Evolutionary conservation across 2,113 vertebrate species (phyloP), one percentile per base, ranked within the genome.

Genomic region (Picathartes gymnocephalus): DNA sequence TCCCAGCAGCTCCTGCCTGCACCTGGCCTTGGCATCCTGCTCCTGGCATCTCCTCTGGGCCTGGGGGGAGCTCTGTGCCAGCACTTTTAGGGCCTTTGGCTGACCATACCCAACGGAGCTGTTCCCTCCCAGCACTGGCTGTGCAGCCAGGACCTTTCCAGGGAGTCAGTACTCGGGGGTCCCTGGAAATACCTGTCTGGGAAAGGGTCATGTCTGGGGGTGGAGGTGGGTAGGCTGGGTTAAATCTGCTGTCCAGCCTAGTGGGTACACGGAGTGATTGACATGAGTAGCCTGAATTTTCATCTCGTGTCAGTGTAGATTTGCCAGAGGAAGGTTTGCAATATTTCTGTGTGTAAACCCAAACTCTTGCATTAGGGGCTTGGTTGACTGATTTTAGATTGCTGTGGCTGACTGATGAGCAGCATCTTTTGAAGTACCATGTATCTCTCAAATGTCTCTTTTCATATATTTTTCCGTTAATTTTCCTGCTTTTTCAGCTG

Each of bases 141-240:
- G 44, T 14, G 80, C 48, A 2, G n/a, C 25, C 47, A 5, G 14
- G 28, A 17, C 0, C 3, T 27, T 24, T 33, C 42, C 68, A 39
- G 53, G 58, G 25, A 20, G 13, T 31, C 0, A 2, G n/a, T 3
- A 5, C 25, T 58, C 0, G 0, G 5, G 6, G 5, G 15, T 68
- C 48, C 53, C 58, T 61, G 50, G 22, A 35, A 56, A 69, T 81
- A 15, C 1, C 1, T 0, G 0, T 23, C 18, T 5, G 6, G 56
- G 70, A 61, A 47, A 27, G 44, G 27, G 70, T 22, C 0, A 0
- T 76, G 57, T 25, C 37, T 39, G 19, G 28, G 35, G 28, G 2
- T 44, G 44, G 44, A 42, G 5, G 27, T 1, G 1, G 10, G 42
- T 1, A 1, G 17, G 23, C 35, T 39, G 62, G 12, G 17, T 14